Conservation (phyloP, 2,888 invertebrate species). For the Polyommatus iphigenia region DNA sequence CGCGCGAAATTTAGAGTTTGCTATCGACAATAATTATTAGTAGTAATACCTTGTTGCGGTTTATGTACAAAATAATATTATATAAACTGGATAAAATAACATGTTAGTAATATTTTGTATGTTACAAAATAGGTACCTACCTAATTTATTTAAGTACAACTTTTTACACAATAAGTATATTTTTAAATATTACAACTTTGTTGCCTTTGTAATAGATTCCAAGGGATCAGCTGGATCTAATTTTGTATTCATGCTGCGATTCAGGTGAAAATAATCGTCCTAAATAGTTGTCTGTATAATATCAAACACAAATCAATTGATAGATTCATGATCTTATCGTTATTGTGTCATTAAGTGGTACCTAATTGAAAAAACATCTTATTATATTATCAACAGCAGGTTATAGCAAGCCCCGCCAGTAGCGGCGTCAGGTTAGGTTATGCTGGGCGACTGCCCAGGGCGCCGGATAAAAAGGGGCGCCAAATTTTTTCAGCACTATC, state of each 20-base stretch:
- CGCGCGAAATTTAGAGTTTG: background rate
- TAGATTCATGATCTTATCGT: constrained; percentile 33
- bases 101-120: too few species aligned
- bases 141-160: too few species aligned
- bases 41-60: too few species aligned
- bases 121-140: too few species aligned
- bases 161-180: too few species aligned
- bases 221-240: constrained; percentile 7
- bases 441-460: too few species aligned
- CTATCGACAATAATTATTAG: background rate
- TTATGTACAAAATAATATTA: too few species aligned
- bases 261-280: constrained; percentile 68
- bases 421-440: too few species aligned
- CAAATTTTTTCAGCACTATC: too few species aligned
- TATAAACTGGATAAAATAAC: too few species aligned
- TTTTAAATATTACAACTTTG: background rate
- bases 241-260: constrained; percentile 58
- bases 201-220: background rate
- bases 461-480: too few species aligned
- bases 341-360: background rate
- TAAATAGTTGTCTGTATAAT: constrained; percentile 52
- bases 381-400: background rate
- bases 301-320: constrained; percentile 45
- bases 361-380: background rate
- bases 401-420: too few species aligned